phyloP scores from a whole-genome alignment of 2,113 vertebrate species.

The Halichoeres trimaculatus region DNA sequence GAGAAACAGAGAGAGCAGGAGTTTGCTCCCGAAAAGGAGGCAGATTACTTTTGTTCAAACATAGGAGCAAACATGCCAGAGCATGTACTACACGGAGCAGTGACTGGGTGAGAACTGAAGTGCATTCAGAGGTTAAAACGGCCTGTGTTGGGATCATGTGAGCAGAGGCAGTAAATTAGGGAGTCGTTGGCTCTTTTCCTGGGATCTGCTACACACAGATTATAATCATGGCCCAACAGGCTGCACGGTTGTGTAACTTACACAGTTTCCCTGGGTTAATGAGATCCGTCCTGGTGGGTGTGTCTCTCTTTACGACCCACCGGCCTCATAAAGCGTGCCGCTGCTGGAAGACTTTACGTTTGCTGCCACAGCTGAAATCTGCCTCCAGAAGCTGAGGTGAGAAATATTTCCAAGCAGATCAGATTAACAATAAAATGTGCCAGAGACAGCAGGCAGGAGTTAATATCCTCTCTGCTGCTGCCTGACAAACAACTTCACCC shows the following conservation, averaged over 20 bases:
- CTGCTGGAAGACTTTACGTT: background rate
- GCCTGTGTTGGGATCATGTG: background rate
- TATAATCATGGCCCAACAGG: background rate
- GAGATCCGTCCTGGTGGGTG: background rate
- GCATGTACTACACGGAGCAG: background rate
- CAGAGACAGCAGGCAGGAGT: background rate
- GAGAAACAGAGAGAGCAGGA: background rate
- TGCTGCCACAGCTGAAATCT: background rate
- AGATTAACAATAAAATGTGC: background rate
- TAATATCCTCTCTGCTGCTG: background rate
- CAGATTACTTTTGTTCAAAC: background rate
- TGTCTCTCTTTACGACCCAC: background rate
- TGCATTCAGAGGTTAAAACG: background rate
- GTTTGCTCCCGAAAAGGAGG: background rate
- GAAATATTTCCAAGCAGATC: background rate
- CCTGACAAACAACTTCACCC: background rate
- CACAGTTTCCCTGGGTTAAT: background rate
- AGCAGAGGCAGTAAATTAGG: background rate
- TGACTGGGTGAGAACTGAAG: background rate
- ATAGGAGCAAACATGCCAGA: background rate
- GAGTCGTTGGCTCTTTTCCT: background rate
- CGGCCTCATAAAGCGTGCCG: background rate
- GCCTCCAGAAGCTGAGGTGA: background rate
- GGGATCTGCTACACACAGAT: background rate
- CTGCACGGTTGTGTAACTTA: background rate